These are phyloP conservation scores for Anastatus disparis DNA, from an alignment of 1,140 invertebrate genomes.

Conservation along the genomic window DNA sequence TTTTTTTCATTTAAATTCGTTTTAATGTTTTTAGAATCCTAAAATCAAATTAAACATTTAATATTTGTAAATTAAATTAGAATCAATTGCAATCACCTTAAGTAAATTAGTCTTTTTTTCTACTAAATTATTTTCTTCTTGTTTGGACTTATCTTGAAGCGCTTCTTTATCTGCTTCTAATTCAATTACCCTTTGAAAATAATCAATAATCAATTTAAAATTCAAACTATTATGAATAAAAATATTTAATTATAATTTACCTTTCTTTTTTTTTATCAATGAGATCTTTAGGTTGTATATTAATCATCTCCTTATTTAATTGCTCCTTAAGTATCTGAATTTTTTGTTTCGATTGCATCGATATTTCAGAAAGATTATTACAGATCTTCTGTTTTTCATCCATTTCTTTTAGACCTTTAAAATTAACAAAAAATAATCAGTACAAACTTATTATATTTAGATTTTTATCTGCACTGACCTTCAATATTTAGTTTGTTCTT, in stretches of 20 bases:
- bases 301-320: neutral
- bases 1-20: neutral
- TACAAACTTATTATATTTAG: too few species aligned
- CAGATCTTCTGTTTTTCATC: neutral
- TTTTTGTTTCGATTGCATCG: neutral
- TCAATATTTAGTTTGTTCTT: slow-evolving; percentile 7
- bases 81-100: too few species aligned
- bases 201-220: neutral
- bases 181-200: slow-evolving; percentile 6
- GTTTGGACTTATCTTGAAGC: neutral
- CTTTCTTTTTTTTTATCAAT: slow-evolving; percentile 1
- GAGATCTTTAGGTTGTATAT: neutral
- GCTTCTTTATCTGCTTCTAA: neutral
- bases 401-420: neutral
- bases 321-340: neutral
- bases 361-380: neutral
- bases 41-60: too few species aligned
- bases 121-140: neutral
- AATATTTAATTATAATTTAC: neutral
- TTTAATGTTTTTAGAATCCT: slow-evolving; percentile 2
- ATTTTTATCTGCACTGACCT: neutral
- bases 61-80: too few species aligned
- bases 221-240: neutral
- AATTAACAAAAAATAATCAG: neutral
- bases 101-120: slow-evolving; percentile 2